These are phyloP conservation scores for Hippoglossus stenolepis DNA, from an alignment of 2,113 vertebrate genomes.

Conservation along the genomic window DNA sequence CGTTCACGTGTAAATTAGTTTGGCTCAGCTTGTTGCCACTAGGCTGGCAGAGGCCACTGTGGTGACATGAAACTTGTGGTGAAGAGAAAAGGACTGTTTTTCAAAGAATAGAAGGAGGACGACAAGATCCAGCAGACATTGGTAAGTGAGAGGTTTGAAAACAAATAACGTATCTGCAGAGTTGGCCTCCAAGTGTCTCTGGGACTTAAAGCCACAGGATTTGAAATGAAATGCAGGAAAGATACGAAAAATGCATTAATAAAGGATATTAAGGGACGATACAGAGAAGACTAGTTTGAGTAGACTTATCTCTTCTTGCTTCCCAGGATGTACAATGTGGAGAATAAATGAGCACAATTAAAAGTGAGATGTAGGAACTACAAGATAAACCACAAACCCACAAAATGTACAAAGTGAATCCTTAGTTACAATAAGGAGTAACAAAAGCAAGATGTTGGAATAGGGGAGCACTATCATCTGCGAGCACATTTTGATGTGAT, in stretches of 20 bases:
- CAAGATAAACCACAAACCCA: slow-evolving; percentile 1
- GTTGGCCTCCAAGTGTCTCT: slow-evolving; percentile 19
- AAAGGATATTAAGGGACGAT: slow-evolving; percentile 25
- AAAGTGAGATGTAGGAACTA: background rate
- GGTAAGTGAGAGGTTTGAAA: background rate
- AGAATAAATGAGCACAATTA: slow-evolving; percentile 14
- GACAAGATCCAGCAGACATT: background rate
- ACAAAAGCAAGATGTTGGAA: background rate
- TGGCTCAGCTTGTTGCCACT: slow-evolving; percentile 19
- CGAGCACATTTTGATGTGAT: background rate
- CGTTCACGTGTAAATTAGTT: slow-evolving; percentile 41
- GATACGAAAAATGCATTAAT: slow-evolving; percentile 29
- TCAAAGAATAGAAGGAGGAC: too few relatives aligned
- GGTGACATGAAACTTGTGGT: background rate
- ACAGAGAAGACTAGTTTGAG: slow-evolving; percentile 7
- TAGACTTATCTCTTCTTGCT: background rate
- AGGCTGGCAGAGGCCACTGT: background rate
- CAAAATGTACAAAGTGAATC: slow-evolving; percentile 18
- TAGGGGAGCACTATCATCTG: background rate
- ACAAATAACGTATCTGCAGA: background rate
- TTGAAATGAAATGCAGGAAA: background rate
- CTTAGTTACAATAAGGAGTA: background rate
- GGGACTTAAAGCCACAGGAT: slow-evolving; percentile 8
- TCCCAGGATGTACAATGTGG: slow-evolving; percentile 12
- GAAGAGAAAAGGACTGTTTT: background rate